Base-by-base conservation (phyloP, 64 coral and sea anemone species). In the Actinia equina region DNA sequence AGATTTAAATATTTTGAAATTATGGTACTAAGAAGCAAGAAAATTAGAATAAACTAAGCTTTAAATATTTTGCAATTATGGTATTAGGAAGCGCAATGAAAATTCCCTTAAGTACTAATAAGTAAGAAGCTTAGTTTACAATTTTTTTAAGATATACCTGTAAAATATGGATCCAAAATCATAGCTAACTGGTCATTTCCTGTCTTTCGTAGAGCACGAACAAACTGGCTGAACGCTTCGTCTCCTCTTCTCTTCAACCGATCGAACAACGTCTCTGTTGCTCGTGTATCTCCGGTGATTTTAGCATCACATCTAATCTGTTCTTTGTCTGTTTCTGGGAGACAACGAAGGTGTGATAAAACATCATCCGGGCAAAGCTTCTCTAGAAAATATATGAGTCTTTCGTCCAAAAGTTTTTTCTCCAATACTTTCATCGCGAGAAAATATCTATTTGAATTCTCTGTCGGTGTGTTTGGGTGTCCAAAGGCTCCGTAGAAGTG, bases 131-230 rank as follows among this genome's bases (percentile, higher is more conserved):
- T 57, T 57, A 57, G 2, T 2, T 57, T 16, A 57, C 55, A 54
- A 12, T 63, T 63, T 65, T 20, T n/a, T 65, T 17, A 37, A 37
- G 30, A 20, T 8, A 13, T 74, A 93, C 94, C 88, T 86, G 63
- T 83, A 56, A 93, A 96, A 30, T 87, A 85, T 12, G 94, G 94
- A 71, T 96, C 94, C 26, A 96, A 30, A 19, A 96, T 42, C 84
- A 96, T 69, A 0, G 94, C 94, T 2, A 92, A 82, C 22, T 96
- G 91, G 14, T 79, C 88, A 23, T 62, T 52, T 2, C 94, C 94
- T 44, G 79, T 87, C 43, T 59, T 37, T 18, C 94, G 88, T 17
- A 96, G 82, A 51, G 94, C 94, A 71, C 81, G 55, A 3, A 96
- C 94, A 71, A 96, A 96, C 6, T 93, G 52, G 19, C 55, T 30